These are phyloP conservation scores for Rhodophaea formosa DNA, from an alignment of 2,888 invertebrate genomes.

Conservation along the genomic window DNA sequence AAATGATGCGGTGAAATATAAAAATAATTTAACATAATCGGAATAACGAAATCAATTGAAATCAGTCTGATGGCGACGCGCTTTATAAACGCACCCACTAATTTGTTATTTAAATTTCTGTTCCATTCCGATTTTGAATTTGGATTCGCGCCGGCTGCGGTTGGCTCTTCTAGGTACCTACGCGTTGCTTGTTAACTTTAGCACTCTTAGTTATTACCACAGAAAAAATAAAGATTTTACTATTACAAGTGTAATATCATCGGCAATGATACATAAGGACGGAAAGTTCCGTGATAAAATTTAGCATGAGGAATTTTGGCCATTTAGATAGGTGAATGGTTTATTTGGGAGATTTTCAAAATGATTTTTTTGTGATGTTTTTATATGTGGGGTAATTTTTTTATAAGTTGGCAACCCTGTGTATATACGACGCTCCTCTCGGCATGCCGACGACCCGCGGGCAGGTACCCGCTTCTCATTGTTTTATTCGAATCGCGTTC, in stretches of 20 bases:
- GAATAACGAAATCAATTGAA: conserved; percentile 61
- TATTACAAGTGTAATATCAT: too few species aligned
- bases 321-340: too few species aligned
- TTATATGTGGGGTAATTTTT: neutral
- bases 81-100: conserved; percentile 64
- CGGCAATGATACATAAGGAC: too few species aligned
- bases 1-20: conserved; percentile 10
- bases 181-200: neutral
- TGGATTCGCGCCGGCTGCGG: conserved; percentile 48
- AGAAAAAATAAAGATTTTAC: too few species aligned
- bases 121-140: conserved; percentile 70
- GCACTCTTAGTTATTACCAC: too few species aligned
- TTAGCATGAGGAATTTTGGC: too few species aligned
- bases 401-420: conserved; percentile 30
- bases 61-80: conserved; percentile 60
- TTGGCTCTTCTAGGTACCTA: conserved; percentile 18
- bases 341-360: too few species aligned
- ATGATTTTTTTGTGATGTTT: neutral
- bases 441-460: conserved; percentile 47
- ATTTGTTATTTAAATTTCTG: conserved; percentile 76
- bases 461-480: conserved; percentile 56
- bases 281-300: too few species aligned
- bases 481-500: conserved; percentile 74
- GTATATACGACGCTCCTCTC: conserved; percentile 48
- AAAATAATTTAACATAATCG: conserved; percentile 46